Evolutionary conservation across 30 jellyfish, hydroid and myxozoan genomes (phyloP).

Genomic region (Turritopsis rubra): DNA sequence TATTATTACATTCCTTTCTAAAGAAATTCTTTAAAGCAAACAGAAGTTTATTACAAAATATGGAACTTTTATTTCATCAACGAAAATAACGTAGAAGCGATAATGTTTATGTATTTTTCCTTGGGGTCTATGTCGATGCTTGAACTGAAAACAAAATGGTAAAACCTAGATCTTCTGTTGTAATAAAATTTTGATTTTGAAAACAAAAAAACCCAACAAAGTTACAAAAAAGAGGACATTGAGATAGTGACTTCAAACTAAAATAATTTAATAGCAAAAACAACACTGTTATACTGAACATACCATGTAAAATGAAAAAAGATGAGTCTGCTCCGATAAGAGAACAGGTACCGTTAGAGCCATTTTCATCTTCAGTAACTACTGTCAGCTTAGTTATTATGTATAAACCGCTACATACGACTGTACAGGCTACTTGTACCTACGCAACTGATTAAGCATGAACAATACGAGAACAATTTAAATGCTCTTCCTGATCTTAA

Average conservation of each 20-base stretch:
- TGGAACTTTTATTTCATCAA: no score
- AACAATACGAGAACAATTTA: neutral
- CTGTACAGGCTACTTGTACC: neutral
- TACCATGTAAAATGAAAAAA: neutral
- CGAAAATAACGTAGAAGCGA: no score
- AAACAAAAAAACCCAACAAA: no score
- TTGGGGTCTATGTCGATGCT: no score
- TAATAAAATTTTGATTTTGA: no score
- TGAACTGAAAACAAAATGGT: no score
- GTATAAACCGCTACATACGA: neutral
- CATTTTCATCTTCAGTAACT: neutral
- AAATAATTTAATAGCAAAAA: neutral
- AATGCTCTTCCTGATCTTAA: neutral
- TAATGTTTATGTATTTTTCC: no score
- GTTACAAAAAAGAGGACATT: no score
- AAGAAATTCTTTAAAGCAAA: neutral
- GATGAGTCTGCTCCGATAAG: neutral
- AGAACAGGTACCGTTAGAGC: neutral
- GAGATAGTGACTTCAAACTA: no score
- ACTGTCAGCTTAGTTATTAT: no score
- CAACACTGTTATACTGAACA: neutral
- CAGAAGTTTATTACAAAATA: no score
- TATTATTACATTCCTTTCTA: neutral
- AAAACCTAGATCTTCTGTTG: no score
- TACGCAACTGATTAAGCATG: neutral